Evolutionary conservation across 2,113 vertebrate species (phyloP), one percentile per base, ranked within the genome.

Genomic region (Periophthalmus modestus): DNA sequence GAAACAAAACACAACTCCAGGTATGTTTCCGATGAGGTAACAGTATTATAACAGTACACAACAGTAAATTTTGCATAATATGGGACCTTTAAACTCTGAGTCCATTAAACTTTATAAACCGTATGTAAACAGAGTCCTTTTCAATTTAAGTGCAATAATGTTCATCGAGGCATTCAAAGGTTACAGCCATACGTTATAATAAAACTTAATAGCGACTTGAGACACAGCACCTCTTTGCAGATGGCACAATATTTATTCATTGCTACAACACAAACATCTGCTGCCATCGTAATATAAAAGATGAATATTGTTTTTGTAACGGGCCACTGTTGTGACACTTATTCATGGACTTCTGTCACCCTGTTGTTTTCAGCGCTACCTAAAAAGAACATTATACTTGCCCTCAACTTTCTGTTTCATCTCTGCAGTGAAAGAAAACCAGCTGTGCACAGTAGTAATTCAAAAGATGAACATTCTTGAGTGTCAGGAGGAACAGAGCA

Each of bases 391-490:
- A 78, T 81, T 46, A 47, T 5, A 70, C 83, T 82, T 10, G 12
- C 5, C 57, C 63, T 78, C 63, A 39, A 52, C 24, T 66, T 47
- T 43, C 77, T 34, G 54, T 78, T 77, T 82, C 15, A 57, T 0
- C 19, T 12, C 0, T 0, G 34, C 57, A 43, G 67, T 19, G 73
- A 28, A 23, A 54, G 54, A 72, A 43, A 39, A 74, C 57, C 75
- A 36, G 24, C 77, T 73, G 78, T 66, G 65, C 73, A 62, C 75
- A 66, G 59, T 5, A 21, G 21, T 69, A 74, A 71, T 2, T 75
- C 66, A 67, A 36, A 1, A 46, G 73, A 71, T 82, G 81, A 77
- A 71, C 61, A 80, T 81, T 83, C 72, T 58, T 75, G 48, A 12
- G 0, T 66, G 70, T 36, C 72, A 73, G 77, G 69, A 73, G 28